These are phyloP conservation scores for Pseudomyrmex cubaensis DNA, from an alignment of 1,140 invertebrate species.

Conservation along the genomic window DNA sequence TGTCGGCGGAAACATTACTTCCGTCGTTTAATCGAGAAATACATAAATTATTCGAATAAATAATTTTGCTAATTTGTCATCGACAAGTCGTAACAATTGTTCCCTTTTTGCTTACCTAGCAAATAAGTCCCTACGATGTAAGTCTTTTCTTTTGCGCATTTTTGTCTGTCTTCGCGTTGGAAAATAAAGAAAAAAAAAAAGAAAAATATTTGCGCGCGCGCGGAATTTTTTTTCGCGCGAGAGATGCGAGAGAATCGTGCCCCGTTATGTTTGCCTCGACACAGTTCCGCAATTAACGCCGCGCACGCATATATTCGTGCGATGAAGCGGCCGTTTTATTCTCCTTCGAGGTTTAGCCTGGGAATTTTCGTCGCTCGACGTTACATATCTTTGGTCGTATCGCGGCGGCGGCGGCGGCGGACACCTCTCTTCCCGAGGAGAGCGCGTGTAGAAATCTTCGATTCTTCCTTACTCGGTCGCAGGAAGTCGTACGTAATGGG, in stretches of 20 bases:
- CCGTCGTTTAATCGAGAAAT: slow-evolving; percentile 23
- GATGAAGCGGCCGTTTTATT: slow-evolving; percentile 16
- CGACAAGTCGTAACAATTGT: no score
- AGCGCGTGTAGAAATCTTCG: slow-evolving; percentile 58
- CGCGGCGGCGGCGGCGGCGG: slow-evolving; percentile 17
- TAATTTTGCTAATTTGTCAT: no score
- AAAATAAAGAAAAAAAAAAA: no score
- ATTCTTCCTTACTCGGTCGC: slow-evolving; percentile 67
- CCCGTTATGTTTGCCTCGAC: neutral
- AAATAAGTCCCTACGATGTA: no score
- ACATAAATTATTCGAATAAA: neutral
- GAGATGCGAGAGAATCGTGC: no score
- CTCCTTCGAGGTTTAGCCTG: slow-evolving; percentile 7
- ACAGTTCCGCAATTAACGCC: slow-evolving; percentile 49
- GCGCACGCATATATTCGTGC: slow-evolving; percentile 3
- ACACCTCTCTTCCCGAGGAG: slow-evolving; percentile 52
- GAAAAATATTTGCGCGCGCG: no score
- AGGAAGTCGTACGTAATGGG: slow-evolving; percentile 78
- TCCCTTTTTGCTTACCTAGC: no score
- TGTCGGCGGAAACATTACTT: slow-evolving; percentile 34
- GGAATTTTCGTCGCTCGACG: slow-evolving; percentile 44
- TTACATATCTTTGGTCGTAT: slow-evolving; percentile 31
- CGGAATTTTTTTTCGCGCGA: no score
- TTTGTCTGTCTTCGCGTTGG: no score
- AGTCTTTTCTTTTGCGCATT: no score